phyloP scores from a whole-genome alignment of 2,797 vertebrate genomes.

The Cercopithecus mitis region DNA sequence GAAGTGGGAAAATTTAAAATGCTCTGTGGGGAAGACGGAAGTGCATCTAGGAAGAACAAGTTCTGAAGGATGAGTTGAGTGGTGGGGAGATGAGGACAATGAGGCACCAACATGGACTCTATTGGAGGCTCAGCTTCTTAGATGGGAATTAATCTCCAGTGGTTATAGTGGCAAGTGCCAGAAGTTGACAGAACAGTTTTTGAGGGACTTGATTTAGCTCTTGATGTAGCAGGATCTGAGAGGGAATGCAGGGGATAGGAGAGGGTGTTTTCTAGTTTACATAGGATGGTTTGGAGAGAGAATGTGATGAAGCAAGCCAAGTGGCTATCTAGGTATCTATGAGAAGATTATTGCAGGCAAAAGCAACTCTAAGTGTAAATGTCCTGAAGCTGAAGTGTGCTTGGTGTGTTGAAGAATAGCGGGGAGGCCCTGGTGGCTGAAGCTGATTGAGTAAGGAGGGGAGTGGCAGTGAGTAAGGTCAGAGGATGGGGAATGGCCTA shows the following conservation, averaged over 20 bases:
- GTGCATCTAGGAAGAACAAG: not conserved
- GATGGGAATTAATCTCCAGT: not conserved
- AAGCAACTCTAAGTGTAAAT: not conserved
- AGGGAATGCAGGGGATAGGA: not conserved
- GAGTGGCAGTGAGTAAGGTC: not conserved
- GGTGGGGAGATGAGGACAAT: not conserved
- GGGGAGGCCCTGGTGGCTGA: not conserved
- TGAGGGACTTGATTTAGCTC: not conserved
- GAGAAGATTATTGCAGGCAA: not conserved
- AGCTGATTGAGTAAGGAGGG: not conserved
- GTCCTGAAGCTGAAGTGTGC: not conserved
- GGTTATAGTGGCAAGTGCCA: not conserved
- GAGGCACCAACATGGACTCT: not conserved
- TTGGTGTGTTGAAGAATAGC: not conserved
- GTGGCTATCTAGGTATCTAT: not conserved
- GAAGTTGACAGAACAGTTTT: not conserved
- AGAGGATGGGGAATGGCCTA: not conserved
- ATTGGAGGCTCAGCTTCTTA: not conserved
- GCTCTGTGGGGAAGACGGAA: rapidly evolving
- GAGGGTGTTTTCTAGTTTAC: not conserved
- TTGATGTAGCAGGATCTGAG: not conserved
- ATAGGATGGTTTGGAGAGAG: not conserved
- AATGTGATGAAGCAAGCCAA: not conserved
- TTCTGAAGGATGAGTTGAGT: not conserved
- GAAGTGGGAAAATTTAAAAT: not conserved